phyloP scores from a whole-genome alignment of 2,888 invertebrate species.

The Malacosoma neustria region DNA sequence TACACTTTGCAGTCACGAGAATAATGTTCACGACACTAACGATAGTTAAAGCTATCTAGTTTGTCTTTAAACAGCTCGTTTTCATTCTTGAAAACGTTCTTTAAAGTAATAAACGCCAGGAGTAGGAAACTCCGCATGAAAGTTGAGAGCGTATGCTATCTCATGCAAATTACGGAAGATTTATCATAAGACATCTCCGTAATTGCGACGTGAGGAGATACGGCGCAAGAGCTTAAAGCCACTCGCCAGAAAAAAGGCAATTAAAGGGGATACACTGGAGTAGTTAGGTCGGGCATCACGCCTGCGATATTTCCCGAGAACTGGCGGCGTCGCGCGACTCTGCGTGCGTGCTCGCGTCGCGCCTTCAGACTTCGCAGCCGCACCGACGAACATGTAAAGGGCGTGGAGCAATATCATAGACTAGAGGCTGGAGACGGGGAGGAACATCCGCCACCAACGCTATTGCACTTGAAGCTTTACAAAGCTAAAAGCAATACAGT shows the following conservation, averaged over 20 bases:
- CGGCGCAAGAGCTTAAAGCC: conserved; percentile 63
- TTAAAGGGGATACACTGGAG: conserved; percentile 72
- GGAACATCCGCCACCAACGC: conserved; percentile 66
- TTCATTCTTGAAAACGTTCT: conserved; percentile 69
- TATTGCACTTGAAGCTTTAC: conserved; percentile 73
- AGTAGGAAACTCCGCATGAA: conserved; percentile 69
- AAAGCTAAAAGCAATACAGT: conserved; percentile 74
- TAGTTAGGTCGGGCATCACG: conserved; percentile 64
- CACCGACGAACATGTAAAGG: conserved; percentile 62
- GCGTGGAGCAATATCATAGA: conserved; percentile 74
- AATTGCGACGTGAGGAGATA: conserved; percentile 75
- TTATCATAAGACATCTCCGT: conserved; percentile 74
- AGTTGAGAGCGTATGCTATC: conserved; percentile 75
- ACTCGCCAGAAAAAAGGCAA: conserved; percentile 68
- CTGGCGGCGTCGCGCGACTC: conserved; percentile 21
- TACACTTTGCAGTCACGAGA: conserved; percentile 19
- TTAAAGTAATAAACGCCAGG: conserved; percentile 71
- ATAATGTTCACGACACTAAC: conserved; percentile 34
- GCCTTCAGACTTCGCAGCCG: conserved; percentile 33
- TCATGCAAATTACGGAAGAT: conserved; percentile 75
- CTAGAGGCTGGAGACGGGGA: conserved; percentile 62
- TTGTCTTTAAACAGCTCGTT: conserved; percentile 70
- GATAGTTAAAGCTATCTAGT: conserved; percentile 55
- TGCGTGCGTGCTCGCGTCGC: conserved; percentile 42
- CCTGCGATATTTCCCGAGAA: conserved; percentile 51